A percentile compares a stretch with the other conserved stretches of the same genome.
phyloP scores from a whole-genome alignment of 2,113 vertebrate species.

The Steatornis caripensis region DNA sequence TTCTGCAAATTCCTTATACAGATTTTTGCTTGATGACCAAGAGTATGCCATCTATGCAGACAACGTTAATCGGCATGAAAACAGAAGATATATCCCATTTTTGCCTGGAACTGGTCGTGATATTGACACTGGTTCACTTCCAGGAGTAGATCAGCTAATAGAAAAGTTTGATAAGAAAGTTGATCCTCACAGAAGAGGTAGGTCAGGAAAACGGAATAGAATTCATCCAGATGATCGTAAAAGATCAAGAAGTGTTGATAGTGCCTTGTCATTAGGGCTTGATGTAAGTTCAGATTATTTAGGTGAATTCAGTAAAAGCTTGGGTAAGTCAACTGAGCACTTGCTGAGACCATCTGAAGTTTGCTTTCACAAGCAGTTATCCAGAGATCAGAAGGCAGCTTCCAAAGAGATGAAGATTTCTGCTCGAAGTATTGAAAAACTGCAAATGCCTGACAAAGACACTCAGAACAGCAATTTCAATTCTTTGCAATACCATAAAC shows the following conservation, averaged over 20 bases:
- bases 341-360: conserved; percentile 84
- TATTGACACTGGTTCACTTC: conserved; percentile 90
- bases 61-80: conserved; percentile 91
- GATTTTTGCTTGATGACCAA: conserved; percentile 79
- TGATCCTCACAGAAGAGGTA: conserved; percentile 81
- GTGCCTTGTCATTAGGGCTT: conserved; percentile 75
- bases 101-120: conserved; percentile 90
- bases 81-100: conserved; percentile 95
- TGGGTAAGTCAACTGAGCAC: conserved; percentile 83
- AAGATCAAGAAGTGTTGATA: conserved; percentile 87
- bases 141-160: conserved; percentile 90
- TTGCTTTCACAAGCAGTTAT: conserved; percentile 66
- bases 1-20: conserved; percentile 74
- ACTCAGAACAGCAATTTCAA: conserved; percentile 28
- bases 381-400: background rate
- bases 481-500: conserved; percentile 24
- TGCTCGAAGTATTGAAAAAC: conserved; percentile 26
- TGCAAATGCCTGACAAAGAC: background rate
- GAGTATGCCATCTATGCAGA: conserved; percentile 87
- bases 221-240: conserved; percentile 89
- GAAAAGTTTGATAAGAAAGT: conserved; percentile 88
- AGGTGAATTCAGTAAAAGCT: conserved; percentile 69
- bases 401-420: conserved; percentile 58
- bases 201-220: conserved; percentile 83
- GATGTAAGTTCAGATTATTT: conserved; percentile 66